Evolutionary conservation across 2,113 vertebrate genomes (phyloP).

Genomic region (Caranx melampygus): DNA sequence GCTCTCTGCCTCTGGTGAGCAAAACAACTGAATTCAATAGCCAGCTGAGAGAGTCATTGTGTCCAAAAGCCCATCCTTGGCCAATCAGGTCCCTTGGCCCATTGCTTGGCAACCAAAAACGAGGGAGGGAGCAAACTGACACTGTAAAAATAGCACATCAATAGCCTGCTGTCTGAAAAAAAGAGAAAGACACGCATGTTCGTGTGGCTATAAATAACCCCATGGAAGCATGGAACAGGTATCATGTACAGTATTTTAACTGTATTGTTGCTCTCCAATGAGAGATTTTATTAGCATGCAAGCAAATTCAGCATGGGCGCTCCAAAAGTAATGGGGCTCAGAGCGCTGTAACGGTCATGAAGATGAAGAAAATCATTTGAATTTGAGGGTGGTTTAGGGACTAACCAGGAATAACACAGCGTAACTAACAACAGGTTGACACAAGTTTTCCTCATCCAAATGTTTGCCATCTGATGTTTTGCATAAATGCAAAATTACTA

Average conservation of each 20-base stretch:
- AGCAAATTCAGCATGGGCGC: slow-evolving; percentile 48
- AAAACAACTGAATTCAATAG: slow-evolving; percentile 61
- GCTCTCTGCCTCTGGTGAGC: slow-evolving; percentile 23
- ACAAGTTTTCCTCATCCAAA: not conserved
- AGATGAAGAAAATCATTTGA: slow-evolving; percentile 43
- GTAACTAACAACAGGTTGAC: slow-evolving; percentile 23
- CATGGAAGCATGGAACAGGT: slow-evolving; percentile 79
- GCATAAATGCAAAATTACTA: slow-evolving; percentile 32
- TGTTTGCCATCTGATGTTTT: slow-evolving; percentile 29
- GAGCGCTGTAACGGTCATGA: not conserved
- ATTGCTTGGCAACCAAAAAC: slow-evolving; percentile 78
- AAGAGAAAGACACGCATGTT: slow-evolving; percentile 81
- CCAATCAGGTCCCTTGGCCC: slow-evolving; percentile 65
- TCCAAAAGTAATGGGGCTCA: not conserved
- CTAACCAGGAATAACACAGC: not conserved
- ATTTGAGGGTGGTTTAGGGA: slow-evolving; percentile 25
- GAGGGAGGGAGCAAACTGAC: slow-evolving; percentile 80
- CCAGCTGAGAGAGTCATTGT: slow-evolving; percentile 58
- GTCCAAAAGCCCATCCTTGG: slow-evolving; percentile 69
- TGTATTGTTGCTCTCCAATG: slow-evolving; percentile 72
- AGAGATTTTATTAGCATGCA: slow-evolving; percentile 76
- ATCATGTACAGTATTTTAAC: slow-evolving; percentile 87
- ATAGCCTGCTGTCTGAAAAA: slow-evolving; percentile 88
- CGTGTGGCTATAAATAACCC: slow-evolving; percentile 91
- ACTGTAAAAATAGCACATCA: slow-evolving; percentile 86